Evolutionary conservation across 92 coral and sea anemone species (phyloP), one percentile per base, ranked within the genome.

Genomic region (Parazoanthus swiftii): DNA sequence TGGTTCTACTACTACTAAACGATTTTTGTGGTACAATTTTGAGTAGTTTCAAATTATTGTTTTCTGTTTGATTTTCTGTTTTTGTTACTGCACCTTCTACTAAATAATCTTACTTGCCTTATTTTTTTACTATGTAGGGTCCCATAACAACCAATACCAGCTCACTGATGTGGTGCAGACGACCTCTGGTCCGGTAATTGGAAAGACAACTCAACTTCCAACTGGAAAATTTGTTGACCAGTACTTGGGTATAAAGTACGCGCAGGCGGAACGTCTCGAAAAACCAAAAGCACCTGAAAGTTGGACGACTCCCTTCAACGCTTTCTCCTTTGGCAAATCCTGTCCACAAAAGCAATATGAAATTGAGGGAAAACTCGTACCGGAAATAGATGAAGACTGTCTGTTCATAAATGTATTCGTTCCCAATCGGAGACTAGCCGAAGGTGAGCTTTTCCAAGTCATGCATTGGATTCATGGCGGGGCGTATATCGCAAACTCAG

Each of bases 391-490:
- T 21, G 85, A 81, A 54, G 85, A 81, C 16, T 81, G 85, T 36
- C 23, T 81, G 50, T 59, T 56, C 48, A 63, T 81, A 13, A 81
- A 81, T 50, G 74, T 81, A 50, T 81, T 81, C 39, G 74, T 81
- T 35, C 85, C 85, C 16, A 18, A 35, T 36, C 85, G 85, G 37
- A 38, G 13, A 36, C 37, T 35, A 29, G 74, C 85, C 9, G 51
- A 11, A 10, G 50, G 74, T 0, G 74, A 81, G 21, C 74, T 58
- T 2, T 81, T 81, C 33, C 48, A n/a, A 20, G 85, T 81, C 48
- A 81, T 81, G 85, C 85, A 81, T 13, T 81, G 85, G 85, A 81
- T 81, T 36, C 85, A 59, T 50, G 85, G 74, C 72, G 85, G 85
- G 0, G 85, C 74, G 51, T 58, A 56, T 29, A 54, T 81, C 23